These are phyloP conservation scores for Alethe diademata DNA, from an alignment of 2,113 vertebrate species.

Conservation along the genomic window DNA sequence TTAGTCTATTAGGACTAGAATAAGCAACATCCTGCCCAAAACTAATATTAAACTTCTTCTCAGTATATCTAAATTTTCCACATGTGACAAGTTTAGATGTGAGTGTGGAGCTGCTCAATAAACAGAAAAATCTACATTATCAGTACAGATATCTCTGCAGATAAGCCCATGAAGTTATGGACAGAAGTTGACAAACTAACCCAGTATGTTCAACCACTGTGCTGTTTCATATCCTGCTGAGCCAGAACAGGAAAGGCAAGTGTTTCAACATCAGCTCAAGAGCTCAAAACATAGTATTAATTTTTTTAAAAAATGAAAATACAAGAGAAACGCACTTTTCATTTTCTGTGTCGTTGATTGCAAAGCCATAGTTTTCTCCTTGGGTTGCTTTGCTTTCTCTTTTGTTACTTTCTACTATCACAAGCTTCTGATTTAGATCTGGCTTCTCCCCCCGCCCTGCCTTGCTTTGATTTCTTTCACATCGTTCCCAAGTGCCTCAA, in stretches of 20 bases:
- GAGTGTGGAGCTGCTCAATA: background rate
- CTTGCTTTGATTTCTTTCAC: background rate
- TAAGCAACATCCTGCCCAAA: background rate
- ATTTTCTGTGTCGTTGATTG: background rate
- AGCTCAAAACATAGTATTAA: background rate
- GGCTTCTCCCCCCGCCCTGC: fast-evolving
- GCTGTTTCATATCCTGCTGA: background rate
- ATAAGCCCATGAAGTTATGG: background rate
- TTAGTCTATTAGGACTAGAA: background rate
- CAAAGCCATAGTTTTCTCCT: background rate
- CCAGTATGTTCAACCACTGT: background rate
- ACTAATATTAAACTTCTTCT: background rate
- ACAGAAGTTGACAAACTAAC: background rate
- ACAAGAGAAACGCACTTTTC: background rate
- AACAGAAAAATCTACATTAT: background rate
- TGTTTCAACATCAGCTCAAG: background rate
- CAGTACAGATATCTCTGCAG: background rate
- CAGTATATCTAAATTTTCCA: background rate
- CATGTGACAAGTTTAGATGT: background rate
- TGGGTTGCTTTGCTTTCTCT: background rate
- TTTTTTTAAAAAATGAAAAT: background rate
- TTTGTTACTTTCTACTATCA: background rate
- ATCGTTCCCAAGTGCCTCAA: background rate
- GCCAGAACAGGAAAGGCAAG: background rate
- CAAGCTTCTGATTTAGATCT: background rate